Evolutionary conservation across 2,888 invertebrate genomes (phyloP).

Genomic region (Dioctria linearis): DNA sequence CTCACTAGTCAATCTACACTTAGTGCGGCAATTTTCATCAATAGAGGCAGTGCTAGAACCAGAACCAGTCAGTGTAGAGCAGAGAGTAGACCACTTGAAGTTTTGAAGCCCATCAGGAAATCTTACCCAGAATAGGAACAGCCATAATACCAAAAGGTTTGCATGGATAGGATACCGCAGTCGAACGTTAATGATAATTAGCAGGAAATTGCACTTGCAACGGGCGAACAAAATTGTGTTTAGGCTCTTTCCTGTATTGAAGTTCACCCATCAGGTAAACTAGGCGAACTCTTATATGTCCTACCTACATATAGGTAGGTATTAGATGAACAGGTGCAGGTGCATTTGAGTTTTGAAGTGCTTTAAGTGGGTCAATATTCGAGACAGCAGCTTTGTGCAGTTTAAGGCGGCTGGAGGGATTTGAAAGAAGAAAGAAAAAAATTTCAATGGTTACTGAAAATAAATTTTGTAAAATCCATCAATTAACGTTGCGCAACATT

Average conservation of each 20-base stretch:
- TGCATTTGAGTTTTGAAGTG: not conserved
- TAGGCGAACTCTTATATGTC: no score
- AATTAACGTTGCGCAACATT: no score
- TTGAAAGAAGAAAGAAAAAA: no score
- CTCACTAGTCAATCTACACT: not conserved
- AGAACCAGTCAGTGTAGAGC: not conserved
- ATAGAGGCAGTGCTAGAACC: not conserved
- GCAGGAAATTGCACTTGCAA: constrained; percentile 11
- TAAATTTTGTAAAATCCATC: no score
- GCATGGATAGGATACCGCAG: no score
- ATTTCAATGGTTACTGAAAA: no score
- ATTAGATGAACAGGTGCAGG: not conserved
- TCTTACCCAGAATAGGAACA: no score
- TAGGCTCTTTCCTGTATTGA: not conserved
- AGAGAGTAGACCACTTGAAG: no score
- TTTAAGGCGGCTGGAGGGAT: no score
- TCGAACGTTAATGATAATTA: not conserved
- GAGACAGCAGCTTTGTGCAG: no score
- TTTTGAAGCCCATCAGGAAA: constrained; percentile 20
- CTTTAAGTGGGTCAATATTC: not conserved
- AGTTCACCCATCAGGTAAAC: not conserved
- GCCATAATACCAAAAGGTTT: not conserved
- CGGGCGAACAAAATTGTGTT: not conserved
- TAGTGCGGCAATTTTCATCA: not conserved
- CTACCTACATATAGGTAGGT: no score